A percentile compares a stretch with the other conserved stretches of the same genome.
These are phyloP conservation scores for Drosophila orena DNA, from an alignment of 1,140 invertebrate species.

Conservation along the genomic window DNA sequence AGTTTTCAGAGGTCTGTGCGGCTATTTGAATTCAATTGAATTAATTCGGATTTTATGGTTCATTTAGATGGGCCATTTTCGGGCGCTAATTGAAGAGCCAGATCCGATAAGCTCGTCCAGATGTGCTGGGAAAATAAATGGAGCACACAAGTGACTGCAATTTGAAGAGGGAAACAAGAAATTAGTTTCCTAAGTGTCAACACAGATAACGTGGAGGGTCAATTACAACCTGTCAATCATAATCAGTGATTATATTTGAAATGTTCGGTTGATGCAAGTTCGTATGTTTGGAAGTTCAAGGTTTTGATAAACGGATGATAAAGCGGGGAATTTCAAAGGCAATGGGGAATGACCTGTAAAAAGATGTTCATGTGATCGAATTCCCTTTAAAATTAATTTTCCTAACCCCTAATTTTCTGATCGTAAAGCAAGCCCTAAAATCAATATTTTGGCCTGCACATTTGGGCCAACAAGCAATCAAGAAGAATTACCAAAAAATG, in stretches of 20 bases:
- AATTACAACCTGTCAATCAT: slow-evolving; percentile 8
- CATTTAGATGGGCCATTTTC: slow-evolving; percentile 44
- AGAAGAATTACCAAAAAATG: not conserved
- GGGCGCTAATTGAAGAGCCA: slow-evolving; percentile 52
- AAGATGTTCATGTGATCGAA: not conserved
- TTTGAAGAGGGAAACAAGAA: slow-evolving; percentile 3
- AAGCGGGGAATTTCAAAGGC: not conserved
- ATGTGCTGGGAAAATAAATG: slow-evolving; percentile 22
- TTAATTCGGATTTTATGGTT: slow-evolving; percentile 57
- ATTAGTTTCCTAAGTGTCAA: slow-evolving; percentile 8
- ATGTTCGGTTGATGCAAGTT: not conserved
- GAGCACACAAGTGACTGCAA: not conserved
- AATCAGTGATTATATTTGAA: not conserved
- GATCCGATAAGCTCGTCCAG: slow-evolving; percentile 22
- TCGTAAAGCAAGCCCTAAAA: slow-evolving; percentile 9
- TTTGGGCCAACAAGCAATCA: slow-evolving; percentile 1
- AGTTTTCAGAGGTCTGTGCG: slow-evolving; percentile 14
- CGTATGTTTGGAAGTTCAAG: not conserved
- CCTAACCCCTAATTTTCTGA: slow-evolving; percentile 10
- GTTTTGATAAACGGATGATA: not conserved
- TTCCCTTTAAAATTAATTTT: not conserved
- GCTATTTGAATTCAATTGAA: slow-evolving; percentile 47
- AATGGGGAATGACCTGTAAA: not conserved
- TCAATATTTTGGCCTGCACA: slow-evolving; percentile 13
- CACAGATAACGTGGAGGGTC: not conserved